These are phyloP conservation scores for Tragelaphus imberbis DNA, from an alignment of 2,113 vertebrate genomes.

Conservation along the genomic window DNA sequence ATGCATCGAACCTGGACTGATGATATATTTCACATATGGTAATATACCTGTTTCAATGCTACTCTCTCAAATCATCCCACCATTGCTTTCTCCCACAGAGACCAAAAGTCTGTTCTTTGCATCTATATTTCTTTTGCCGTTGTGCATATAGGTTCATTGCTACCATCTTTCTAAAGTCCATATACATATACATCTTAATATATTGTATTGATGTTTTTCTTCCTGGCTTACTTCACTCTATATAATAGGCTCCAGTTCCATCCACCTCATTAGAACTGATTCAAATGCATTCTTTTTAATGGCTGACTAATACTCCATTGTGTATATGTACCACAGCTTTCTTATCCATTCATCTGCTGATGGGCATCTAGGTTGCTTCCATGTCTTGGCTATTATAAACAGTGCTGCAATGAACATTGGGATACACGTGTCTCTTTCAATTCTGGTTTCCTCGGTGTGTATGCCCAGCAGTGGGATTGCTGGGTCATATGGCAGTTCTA, in stretches of 20 bases:
- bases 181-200: fast-evolving
- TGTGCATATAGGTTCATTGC: fast-evolving
- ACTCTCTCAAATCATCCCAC: neutral
- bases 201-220: neutral
- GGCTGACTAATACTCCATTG: neutral
- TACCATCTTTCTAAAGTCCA: neutral
- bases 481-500: neutral
- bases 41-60: neutral
- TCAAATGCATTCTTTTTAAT: neutral
- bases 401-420: neutral
- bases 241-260: neutral
- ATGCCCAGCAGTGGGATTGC: neutral
- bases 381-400: neutral
- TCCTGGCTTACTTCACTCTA: neutral
- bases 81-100: neutral
- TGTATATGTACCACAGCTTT: neutral
- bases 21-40: fast-evolving
- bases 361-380: neutral
- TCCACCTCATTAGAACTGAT: neutral
- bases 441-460: fast-evolving
- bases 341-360: neutral
- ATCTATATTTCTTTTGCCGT: neutral
- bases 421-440: fast-evolving
- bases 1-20: neutral
- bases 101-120: neutral